A percentile compares a stretch with the other conserved stretches of the same genome.
phyloP scores from a whole-genome alignment of 2,888 invertebrate genomes.

The Nomada ruficornis region DNA sequence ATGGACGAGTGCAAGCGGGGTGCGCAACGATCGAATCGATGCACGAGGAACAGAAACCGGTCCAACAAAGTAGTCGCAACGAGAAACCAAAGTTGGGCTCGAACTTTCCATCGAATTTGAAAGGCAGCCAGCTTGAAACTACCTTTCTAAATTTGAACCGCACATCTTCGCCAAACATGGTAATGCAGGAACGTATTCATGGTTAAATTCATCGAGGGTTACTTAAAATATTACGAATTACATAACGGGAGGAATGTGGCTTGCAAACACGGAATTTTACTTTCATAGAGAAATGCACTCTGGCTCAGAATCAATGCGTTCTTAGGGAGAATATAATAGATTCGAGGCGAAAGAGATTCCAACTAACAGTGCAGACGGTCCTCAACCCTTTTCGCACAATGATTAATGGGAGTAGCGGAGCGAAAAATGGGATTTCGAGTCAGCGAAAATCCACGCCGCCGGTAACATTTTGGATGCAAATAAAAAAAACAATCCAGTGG shows the following conservation, averaged over 20 bases:
- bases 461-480: slow-evolving; percentile 5
- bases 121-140: slow-evolving; percentile 3
- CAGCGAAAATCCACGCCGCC: background rate
- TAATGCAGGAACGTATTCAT: background rate
- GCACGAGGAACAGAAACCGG: slow-evolving; percentile 29
- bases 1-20: too few species aligned
- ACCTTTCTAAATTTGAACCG: slow-evolving; percentile 1
- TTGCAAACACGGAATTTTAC: too few species aligned
- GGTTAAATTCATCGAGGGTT: background rate
- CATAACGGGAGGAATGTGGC: background rate
- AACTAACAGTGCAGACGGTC: background rate
- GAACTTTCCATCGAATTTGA: slow-evolving; percentile 11
- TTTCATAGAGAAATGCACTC: slow-evolving; percentile 6
- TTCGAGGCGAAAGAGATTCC: slow-evolving; percentile 23
- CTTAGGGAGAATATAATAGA: slow-evolving; percentile 9
- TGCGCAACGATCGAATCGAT: slow-evolving; percentile 5
- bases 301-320: background rate
- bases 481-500: background rate
- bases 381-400: background rate
- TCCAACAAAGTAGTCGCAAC: slow-evolving; percentile 2
- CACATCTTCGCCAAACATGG: background rate
- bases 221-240: background rate
- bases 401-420: slow-evolving; percentile 7
- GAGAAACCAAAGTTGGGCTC: slow-evolving; percentile 24
- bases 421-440: slow-evolving; percentile 28